Percentiles rank a stretch among this genome's conserved stretches.
Evolutionary conservation across 2,113 vertebrate species (phyloP).

Genomic region (Cebidichthys violaceus): DNA sequence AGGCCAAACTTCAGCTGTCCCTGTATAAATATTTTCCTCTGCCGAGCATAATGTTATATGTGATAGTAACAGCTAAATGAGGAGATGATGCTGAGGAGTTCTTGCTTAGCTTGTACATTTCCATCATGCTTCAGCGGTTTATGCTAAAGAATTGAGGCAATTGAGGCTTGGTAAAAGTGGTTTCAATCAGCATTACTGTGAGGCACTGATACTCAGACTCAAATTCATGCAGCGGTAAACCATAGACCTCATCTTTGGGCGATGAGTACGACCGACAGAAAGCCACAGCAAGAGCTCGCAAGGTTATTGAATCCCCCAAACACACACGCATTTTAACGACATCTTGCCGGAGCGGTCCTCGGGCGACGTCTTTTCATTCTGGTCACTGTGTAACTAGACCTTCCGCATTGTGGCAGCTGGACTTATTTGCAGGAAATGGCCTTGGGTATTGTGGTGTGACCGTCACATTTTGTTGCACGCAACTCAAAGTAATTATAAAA

Average conservation of each 20-base stretch:
- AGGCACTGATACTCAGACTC: constrained; percentile 32
- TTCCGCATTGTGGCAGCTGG: constrained; percentile 58
- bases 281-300: constrained; percentile 9
- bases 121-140: constrained; percentile 24
- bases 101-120: constrained; percentile 46
- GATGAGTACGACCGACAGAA: constrained; percentile 25
- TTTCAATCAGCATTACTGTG: constrained; percentile 48
- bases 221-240: constrained; percentile 31
- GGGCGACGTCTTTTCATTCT: constrained; percentile 54
- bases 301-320: constrained; percentile 21
- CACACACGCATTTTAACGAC: constrained; percentile 15
- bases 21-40: constrained; percentile 7
- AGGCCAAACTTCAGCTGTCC: neutral
- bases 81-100: constrained; percentile 7
- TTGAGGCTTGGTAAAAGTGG: constrained; percentile 27
- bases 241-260: constrained; percentile 27
- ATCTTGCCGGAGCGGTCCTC: constrained; percentile 33
- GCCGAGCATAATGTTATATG: constrained; percentile 2
- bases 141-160: constrained; percentile 23
- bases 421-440: constrained; percentile 41
- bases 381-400: constrained; percentile 61
- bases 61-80: constrained; percentile 10
- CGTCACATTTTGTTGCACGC: constrained; percentile 18
- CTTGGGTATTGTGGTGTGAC: constrained; percentile 54
- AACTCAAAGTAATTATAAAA: constrained; percentile 34